Base-by-base conservation (phyloP, 2,888 invertebrate genomes). In the Pardosa pseudoannulata region DNA sequence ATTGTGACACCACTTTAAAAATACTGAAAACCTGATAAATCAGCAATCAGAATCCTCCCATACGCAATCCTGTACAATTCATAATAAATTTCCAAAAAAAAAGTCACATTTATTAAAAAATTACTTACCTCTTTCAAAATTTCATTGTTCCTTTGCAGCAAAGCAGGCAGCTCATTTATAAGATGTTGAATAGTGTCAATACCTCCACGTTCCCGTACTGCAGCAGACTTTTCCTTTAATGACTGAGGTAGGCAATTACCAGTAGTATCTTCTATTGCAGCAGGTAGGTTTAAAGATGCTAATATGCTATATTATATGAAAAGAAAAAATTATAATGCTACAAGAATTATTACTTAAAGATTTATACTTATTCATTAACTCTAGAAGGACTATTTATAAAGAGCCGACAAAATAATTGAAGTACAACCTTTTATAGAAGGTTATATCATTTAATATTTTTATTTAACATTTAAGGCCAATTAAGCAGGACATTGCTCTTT, bases 281-380 rank as follows among this genome's bases (percentile, higher is more conserved):
- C 99, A 9, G 99, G 99, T 90, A 99, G 94, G 93, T 97, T 98
- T 89, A 99, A 93, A 87, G 97, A 97, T 0, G 98, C 96, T 91
- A 99, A 93, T 72, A 97, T 94, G 90, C 95, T 95, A 13, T 29
- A 64, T n/a, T n/a, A 64, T 3, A 64, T n/a, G 11, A 3, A 31
- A 67, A 1, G 23, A 36, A 67, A 16, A 67, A 32, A n/a, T 67
- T 29, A 36, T 36, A n/a, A n/a, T n/a, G n/a, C n/a, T n/a, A n/a
- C n/a, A n/a, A n/a, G n/a, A n/a, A n/a, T n/a, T n/a, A n/a, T n/a
- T n/a, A n/a, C n/a, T n/a, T n/a, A n/a, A n/a, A n/a, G n/a, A n/a
- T n/a, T n/a, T n/a, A n/a, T n/a, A n/a, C n/a, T n/a, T n/a, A n/a
- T n/a, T n/a, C n/a, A n/a, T n/a, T n/a, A n/a, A n/a, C n/a, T n/a